Evolutionary conservation across 2,888 invertebrate species (phyloP), one percentile per base, ranked within the genome.

Genomic region (Trissolcus brochymenae): DNA sequence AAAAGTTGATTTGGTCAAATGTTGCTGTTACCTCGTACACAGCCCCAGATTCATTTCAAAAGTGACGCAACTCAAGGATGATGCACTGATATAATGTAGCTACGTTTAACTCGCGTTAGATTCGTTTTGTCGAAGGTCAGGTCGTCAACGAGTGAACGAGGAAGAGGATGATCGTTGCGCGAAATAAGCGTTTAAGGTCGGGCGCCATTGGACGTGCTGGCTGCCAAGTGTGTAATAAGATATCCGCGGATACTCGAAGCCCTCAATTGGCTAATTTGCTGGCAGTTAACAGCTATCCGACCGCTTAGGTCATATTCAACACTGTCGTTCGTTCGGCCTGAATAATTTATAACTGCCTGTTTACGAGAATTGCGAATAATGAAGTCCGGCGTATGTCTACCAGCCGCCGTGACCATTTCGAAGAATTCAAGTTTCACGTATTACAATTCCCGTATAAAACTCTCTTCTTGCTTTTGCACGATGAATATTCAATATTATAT

Each of bases 241-340:
- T 89, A 89, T 89, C 89, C 88, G 89, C 89, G 89, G 89, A 89
- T 88, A 89, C 88, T 89, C 89, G 88, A 89, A 88, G 89, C 87
- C 88, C 89, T 89, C 89, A 89, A 89, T 89, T 89, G 89, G 88
- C 87, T 89, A 89, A 89, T 89, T 88, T 87, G 88, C 86, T 87
- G 85, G 86, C 89, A 88, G 88, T 88, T 88, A 88, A 87, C 84
- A 82, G 85, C 87, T 87, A 86, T 88, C 85, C 87, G 84, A 87
- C 81, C 87, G 88, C 87, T 88, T 88, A 88, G 88, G 86, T 88
- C 88, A 88, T 89, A 84, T 76, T 85, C 82, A 86, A 86, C 86
- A 80, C 84, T 80, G 84, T 84, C 82, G 82, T 82, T 83, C 84
- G 85, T 87, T 88, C 88, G 87, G 87, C 88, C 88, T 89, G 88